Conservation (phyloP, 2,888 invertebrate species). For the Pristionchus fissidentatus region DNA sequence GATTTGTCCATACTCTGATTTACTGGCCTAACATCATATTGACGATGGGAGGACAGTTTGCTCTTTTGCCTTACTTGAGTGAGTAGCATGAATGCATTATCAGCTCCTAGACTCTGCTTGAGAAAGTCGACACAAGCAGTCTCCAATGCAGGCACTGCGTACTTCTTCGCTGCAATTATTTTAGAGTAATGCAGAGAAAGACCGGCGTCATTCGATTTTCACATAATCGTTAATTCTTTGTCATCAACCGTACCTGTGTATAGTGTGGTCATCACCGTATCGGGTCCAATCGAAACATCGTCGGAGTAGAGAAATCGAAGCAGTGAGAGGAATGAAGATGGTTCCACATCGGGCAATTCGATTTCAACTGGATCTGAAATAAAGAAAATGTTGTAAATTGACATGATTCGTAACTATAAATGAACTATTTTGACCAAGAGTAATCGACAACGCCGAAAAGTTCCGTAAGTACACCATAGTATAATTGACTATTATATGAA, state of each 20-base stretch:
- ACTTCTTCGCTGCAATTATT: constrained; percentile 83
- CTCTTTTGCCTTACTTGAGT: constrained; percentile 78
- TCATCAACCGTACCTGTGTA: constrained; percentile 80
- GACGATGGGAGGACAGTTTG: neutral
- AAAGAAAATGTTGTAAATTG: neutral
- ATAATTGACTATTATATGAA: neutral
- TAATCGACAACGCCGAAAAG: neutral
- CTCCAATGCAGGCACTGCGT: constrained; percentile 87
- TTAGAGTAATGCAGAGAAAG: neutral
- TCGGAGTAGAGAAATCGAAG: constrained; percentile 84
- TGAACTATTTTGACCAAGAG: neutral
- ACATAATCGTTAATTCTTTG: neutral
- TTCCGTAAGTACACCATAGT: neutral
- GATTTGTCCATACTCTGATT: neutral
- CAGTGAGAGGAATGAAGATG: constrained; percentile 85
- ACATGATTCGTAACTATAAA: neutral
- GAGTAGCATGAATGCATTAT: constrained; percentile 87
- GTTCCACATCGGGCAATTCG: constrained; percentile 88
- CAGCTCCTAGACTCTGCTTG: constrained; percentile 84
- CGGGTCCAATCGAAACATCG: constrained; percentile 87
- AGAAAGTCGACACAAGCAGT: constrained; percentile 87
- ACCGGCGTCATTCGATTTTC: neutral
- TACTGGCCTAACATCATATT: neutral
- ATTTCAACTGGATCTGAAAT: constrained; percentile 80
- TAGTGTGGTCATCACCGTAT: constrained; percentile 88